phyloP scores from a whole-genome alignment of 2,888 invertebrate species.

The Acleris cristana region DNA sequence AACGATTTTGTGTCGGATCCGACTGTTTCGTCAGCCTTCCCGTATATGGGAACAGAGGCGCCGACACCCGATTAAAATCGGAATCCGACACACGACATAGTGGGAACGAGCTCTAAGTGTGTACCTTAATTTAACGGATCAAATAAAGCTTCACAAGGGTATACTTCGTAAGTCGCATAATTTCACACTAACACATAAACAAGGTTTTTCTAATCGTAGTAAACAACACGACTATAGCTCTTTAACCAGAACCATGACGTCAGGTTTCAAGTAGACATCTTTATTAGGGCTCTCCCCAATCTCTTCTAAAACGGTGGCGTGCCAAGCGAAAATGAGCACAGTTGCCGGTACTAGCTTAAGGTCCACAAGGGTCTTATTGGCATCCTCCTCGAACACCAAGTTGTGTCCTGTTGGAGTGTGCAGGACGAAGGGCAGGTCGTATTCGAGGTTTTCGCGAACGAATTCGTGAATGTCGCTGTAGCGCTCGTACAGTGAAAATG shows the following conservation, averaged over 20 bases:
- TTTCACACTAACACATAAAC: too few species aligned
- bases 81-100: too few species aligned
- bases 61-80: too few species aligned
- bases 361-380: constrained; percentile 89
- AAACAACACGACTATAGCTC: constrained; percentile 61
- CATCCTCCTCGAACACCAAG: constrained; percentile 85
- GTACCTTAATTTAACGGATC: too few species aligned
- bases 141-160: too few species aligned
- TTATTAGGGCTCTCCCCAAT: constrained; percentile 78
- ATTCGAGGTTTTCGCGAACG: constrained; percentile 89
- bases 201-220: constrained; percentile 9
- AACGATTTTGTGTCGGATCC: too few species aligned
- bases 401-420: constrained; percentile 87
- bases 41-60: too few species aligned
- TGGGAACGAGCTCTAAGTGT: too few species aligned
- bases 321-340: constrained; percentile 90
- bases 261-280: constrained; percentile 89
- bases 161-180: too few species aligned
- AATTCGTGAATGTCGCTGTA: constrained; percentile 89
- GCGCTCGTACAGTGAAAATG: constrained; percentile 93
- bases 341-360: constrained; percentile 92
- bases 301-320: constrained; percentile 78
- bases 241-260: constrained; percentile 88
- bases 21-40: too few species aligned
- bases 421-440: constrained; percentile 88